A percentile compares a stretch with the other conserved stretches of the same genome.
Evolutionary conservation across 2,797 vertebrate species (phyloP).

Genomic region (Tinamus major): DNA sequence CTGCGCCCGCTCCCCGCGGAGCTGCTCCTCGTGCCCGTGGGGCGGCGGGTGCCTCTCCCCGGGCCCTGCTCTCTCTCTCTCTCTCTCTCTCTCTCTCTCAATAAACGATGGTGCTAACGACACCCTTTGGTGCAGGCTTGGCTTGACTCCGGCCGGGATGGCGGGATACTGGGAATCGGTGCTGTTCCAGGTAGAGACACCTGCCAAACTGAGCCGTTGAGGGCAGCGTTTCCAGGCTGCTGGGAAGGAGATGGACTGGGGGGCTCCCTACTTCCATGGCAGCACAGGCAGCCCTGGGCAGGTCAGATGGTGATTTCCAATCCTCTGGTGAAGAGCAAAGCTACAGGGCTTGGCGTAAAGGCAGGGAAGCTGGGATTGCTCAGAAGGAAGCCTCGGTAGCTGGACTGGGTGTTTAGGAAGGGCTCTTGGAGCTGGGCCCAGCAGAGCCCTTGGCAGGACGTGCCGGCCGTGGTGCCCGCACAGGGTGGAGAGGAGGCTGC

Average conservation of each 20-base stretch:
- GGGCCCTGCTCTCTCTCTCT: background rate
- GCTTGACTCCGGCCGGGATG: background rate
- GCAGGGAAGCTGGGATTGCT: too few species aligned
- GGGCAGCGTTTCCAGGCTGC: background rate
- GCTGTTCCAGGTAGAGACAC: background rate
- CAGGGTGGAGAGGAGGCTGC: background rate
- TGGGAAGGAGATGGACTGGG: background rate
- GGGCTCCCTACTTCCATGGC: too few species aligned
- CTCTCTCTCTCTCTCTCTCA: constrained; percentile 5
- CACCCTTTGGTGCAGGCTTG: background rate
- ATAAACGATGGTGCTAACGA: constrained; percentile 63
- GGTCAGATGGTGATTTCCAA: too few species aligned
- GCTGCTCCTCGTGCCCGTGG: background rate
- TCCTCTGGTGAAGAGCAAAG: background rate
- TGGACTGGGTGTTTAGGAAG: background rate
- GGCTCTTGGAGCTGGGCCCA: background rate
- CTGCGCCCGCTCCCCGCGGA: rapidly evolving
- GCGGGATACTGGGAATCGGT: rapidly evolving
- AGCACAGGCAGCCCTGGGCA: too few species aligned
- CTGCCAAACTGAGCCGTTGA: background rate
- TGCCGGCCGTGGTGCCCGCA: background rate
- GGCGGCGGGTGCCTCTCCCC: rapidly evolving
- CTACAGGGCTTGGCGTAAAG: background rate
- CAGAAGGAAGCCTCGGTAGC: background rate
- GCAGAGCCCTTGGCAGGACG: rapidly evolving